phyloP scores from a whole-genome alignment of 2,888 invertebrate species.

The Dysmachus trigonus region DNA sequence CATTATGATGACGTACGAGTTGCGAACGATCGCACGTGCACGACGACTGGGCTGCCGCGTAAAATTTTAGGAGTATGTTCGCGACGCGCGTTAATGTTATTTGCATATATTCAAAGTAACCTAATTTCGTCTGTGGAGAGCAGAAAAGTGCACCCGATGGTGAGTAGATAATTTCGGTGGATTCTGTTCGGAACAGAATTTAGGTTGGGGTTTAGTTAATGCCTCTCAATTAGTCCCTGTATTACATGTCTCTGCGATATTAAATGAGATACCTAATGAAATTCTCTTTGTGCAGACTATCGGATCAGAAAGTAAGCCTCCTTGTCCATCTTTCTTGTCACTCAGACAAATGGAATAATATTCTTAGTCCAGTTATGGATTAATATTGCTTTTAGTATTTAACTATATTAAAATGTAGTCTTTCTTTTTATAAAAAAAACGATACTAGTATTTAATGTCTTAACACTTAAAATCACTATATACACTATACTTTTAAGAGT shows the following conservation, averaged over 20 bases:
- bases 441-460: no score
- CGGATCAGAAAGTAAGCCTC: not conserved
- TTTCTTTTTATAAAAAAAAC: no score
- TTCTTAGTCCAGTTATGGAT: no score
- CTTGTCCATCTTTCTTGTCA: not conserved
- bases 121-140: not conserved
- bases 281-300: not conserved
- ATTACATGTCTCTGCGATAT: not conserved
- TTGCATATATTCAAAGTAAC: slow-evolving; percentile 5
- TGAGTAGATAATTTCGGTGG: not conserved
- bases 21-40: not conserved
- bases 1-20: not conserved
- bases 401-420: no score
- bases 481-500: no score
- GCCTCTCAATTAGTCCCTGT: not conserved
- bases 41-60: not conserved
- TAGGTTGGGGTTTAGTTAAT: not conserved
- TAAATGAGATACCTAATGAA: not conserved
- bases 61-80: not conserved
- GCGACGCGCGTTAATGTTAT: not conserved
- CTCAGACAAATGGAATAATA: no score
- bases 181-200: not conserved
- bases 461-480: no score
- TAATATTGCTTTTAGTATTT: no score
- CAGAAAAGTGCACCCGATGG: not conserved